Percentiles rank a stretch among this genome's conserved stretches.
phyloP scores from a whole-genome alignment of 2,113 vertebrate species.

The Pollimyrus isidori region DNA sequence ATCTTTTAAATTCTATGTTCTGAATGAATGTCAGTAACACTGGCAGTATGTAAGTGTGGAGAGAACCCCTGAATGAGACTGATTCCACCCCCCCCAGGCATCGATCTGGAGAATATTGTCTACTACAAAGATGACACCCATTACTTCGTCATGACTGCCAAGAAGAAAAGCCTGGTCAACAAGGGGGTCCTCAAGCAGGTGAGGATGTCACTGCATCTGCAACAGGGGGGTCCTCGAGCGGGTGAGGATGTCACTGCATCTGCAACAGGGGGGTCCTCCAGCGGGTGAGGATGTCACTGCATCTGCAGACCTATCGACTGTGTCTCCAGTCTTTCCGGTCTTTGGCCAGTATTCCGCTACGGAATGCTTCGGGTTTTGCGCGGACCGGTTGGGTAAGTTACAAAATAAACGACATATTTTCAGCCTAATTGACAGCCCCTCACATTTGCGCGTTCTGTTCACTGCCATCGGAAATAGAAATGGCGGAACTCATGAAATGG shows the following conservation, averaged over 20 bases:
- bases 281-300: conserved; percentile 57
- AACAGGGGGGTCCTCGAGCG: conserved; percentile 79
- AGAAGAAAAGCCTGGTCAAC: conserved; percentile 82
- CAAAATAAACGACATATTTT: no score
- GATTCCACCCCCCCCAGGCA: conserved; percentile 56
- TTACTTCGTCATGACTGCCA: conserved; percentile 98
- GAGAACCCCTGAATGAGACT: neutral
- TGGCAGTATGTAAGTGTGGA: neutral
- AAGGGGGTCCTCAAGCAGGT: conserved; percentile 85
- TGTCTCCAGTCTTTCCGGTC: neutral
- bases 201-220: conserved; percentile 24
- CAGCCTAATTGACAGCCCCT: no score
- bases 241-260: conserved; percentile 51
- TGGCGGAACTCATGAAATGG: no score
- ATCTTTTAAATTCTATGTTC: neutral
- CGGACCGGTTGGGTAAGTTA: no score
- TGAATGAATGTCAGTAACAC: neutral
- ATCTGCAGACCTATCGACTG: neutral
- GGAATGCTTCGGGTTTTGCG: no score
- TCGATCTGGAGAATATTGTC: conserved; percentile 92
- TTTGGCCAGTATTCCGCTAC: no score
- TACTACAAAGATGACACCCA: conserved; percentile 97
- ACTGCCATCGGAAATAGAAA: no score
- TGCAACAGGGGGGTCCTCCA: conserved; percentile 75
- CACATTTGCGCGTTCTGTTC: no score